Base-by-base conservation (phyloP, 2,797 vertebrate species). In the Pipistrellus pygmaeus region DNA sequence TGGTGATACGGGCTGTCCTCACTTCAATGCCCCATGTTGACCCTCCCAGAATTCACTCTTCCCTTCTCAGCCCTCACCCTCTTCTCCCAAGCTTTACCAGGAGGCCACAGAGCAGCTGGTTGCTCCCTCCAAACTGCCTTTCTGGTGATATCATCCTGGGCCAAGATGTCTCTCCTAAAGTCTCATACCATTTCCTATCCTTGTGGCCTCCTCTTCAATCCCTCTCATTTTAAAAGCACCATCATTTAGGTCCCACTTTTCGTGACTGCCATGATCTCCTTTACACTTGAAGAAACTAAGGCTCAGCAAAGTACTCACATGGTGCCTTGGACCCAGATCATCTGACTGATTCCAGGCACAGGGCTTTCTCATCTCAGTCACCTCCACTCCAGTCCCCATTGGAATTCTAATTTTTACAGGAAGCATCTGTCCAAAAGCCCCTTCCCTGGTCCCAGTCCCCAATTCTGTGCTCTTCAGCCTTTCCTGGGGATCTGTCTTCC, bases 241-340 rank as follows among this genome's bases (percentile, higher is more conserved):
- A 7, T 48, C 69, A 90, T 38, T 73, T 35, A 62, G 55, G 41
- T 51, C 20, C 30, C 62, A 57, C 57, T 88, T 30, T 60, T 30
- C 17, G 35, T 78, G 53, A 69, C 20, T 71, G 78, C 32, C 21
- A 80, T 77, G 85, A 57, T 87, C 62, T 83, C 68, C 80, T 81
- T 91, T 32, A 88, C 46, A 46, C 25, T 69, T 27, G 51, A 92
- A 93, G 85, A 78, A 93, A 88, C 82, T 14, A 68, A 94, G 32
- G 46, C 44, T 90, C 78, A 75, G 6, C 18, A 20, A 85, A 41
- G 46, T 62, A 60, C 25, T 75, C 84, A 84, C 5, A 20, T 38
- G 25, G 21, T 13, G 6, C 81, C 83, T 85, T 46, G 41, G 85
- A 85, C 25, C 38, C 48, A 46, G 48, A 32, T 64, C 72, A 87